phyloP scores from a whole-genome alignment of 2,113 vertebrate genomes.

The Perognathus longimembris region DNA sequence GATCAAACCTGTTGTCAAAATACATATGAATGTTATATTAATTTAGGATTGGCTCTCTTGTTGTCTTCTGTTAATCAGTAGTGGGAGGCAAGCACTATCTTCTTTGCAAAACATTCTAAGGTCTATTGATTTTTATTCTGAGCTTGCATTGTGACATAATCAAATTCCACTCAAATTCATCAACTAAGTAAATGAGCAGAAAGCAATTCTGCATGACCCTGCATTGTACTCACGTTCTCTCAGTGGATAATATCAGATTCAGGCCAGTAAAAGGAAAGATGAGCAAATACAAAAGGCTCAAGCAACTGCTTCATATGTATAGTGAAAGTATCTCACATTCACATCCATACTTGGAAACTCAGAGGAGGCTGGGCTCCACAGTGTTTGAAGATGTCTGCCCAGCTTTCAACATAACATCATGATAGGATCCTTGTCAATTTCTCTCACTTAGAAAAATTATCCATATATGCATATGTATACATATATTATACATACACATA shows the following conservation, averaged over 20 bases:
- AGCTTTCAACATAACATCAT: not conserved
- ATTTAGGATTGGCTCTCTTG: not conserved
- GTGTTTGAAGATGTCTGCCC: not conserved
- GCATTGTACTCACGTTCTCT: not conserved
- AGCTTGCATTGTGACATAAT: slow-evolving; percentile 40
- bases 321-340: not conserved
- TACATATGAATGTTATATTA: not conserved
- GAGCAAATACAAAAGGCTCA: not conserved
- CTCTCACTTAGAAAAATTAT: not conserved
- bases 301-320: not conserved
- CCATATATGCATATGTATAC: no score
- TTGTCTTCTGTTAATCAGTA: slow-evolving; percentile 43
- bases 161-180: slow-evolving; percentile 36
- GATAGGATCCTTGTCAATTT: not conserved
- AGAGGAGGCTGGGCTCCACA: not conserved
- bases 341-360: not conserved
- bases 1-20: not conserved
- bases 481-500: no score
- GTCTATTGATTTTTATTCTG: slow-evolving; percentile 34
- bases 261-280: not conserved
- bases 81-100: slow-evolving; percentile 42
- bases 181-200: not conserved
- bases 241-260: not conserved
- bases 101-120: slow-evolving; percentile 55
- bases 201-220: slow-evolving; percentile 20